Conservation (phyloP, 2,888 invertebrate genomes). For the Diplazon laetatorius region DNA sequence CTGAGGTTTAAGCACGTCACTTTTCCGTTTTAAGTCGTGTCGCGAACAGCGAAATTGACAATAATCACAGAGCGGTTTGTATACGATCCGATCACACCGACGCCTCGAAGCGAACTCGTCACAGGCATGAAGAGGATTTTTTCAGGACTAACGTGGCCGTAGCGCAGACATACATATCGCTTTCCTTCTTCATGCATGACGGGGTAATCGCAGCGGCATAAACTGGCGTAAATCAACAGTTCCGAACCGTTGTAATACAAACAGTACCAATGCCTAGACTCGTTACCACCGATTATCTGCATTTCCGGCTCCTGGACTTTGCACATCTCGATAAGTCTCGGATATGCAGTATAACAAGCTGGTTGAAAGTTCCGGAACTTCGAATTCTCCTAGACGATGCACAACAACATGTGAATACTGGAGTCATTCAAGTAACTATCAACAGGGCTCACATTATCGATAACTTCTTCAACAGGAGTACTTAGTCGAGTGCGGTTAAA, state of each 20-base stretch:
- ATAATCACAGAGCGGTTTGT: conserved; percentile 6
- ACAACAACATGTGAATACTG: neutral
- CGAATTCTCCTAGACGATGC: neutral
- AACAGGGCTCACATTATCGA: neutral
- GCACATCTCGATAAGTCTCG: conserved; percentile 25
- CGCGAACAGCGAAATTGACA: neutral
- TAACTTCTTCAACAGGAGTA: neutral
- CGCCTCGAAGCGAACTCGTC: neutral
- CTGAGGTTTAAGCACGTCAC: neutral
- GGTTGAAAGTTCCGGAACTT: neutral
- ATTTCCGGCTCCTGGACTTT: conserved; percentile 14
- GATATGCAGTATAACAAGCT: conserved; percentile 15
- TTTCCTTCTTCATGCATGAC: conserved; percentile 21
- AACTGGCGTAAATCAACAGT: conserved; percentile 39
- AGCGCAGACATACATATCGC: conserved; percentile 34
- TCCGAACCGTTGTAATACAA: conserved; percentile 31
- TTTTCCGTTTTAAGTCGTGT: conserved; percentile 1
- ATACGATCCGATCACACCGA: conserved; percentile 4
- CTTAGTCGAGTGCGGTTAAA: neutral
- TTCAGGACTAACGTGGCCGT: neutral
- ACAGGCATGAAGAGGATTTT: conserved; percentile 24
- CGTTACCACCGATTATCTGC: conserved; percentile 54
- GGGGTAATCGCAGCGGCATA: conserved; percentile 10
- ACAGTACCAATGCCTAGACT: conserved; percentile 46
- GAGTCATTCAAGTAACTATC: conserved; percentile 8